Evolutionary conservation across 1,140 invertebrate genomes (phyloP).

Genomic region (Drosophila ironensis): DNA sequence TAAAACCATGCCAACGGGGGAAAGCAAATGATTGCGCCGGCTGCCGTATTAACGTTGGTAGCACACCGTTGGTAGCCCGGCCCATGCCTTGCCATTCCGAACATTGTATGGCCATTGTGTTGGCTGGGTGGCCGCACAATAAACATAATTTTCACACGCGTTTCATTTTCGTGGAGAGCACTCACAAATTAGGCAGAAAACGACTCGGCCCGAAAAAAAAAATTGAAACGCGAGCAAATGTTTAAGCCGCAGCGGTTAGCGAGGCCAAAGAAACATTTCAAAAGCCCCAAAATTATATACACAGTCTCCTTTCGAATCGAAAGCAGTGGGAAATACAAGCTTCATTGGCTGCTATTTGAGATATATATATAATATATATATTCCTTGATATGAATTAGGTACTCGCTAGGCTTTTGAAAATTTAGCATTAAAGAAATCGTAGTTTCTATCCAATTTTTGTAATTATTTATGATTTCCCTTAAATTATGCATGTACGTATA

Average conservation of each 20-base stretch:
- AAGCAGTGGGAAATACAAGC: background rate
- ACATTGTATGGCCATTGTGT: constrained; percentile 25
- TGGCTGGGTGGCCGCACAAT: constrained; percentile 58
- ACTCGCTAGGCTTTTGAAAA: no score
- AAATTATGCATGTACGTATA: no score
- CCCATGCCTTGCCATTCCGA: background rate
- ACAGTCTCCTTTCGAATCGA: constrained; percentile 16
- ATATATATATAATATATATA: no score
- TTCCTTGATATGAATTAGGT: no score
- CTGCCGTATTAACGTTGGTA: constrained; percentile 41
- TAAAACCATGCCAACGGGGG: constrained; percentile 23
- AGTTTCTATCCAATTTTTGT: no score
- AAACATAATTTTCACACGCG: constrained; percentile 77
- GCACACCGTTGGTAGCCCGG: constrained; percentile 14
- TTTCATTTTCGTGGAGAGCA: constrained; percentile 69
- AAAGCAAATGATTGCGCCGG: constrained; percentile 50
- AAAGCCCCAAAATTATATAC: constrained; percentile 5
- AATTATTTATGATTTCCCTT: no score
- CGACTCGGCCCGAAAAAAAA: constrained; percentile 30
- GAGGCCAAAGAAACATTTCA: constrained; percentile 17
- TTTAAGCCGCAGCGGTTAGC: constrained; percentile 29
- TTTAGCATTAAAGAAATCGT: background rate
- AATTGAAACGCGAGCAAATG: constrained; percentile 40
- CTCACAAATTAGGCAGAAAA: constrained; percentile 75
- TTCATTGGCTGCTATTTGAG: background rate